A percentile compares a stretch with the other conserved stretches of the same genome.
Evolutionary conservation across 2,888 invertebrate species (phyloP).

Genomic region (Tachina fera): DNA sequence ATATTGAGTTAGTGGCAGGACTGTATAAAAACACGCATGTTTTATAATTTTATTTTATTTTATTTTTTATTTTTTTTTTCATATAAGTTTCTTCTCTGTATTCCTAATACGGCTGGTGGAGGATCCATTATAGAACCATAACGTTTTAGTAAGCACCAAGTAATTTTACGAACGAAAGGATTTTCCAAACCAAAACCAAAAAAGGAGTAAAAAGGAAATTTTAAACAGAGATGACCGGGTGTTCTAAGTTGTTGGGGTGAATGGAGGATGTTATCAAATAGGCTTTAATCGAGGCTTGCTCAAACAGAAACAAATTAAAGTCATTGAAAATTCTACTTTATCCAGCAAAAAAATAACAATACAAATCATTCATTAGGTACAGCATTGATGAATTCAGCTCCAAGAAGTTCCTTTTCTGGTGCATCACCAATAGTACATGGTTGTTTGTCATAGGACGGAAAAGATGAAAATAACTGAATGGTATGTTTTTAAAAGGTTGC

Average conservation of each 20-base stretch:
- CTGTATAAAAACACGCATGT: slow-evolving; percentile 67
- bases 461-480: too few relatives aligned
- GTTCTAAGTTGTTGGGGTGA: too few relatives aligned
- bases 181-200: slow-evolving; percentile 33
- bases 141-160: slow-evolving; percentile 49
- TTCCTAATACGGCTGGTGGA: slow-evolving; percentile 66
- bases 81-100: slow-evolving; percentile 7
- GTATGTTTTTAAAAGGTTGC: too few relatives aligned
- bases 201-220: background rate
- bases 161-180: slow-evolving; percentile 64
- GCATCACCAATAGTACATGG: too few relatives aligned
- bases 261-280: background rate
- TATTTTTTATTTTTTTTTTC: background rate
- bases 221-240: background rate
- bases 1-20: slow-evolving; percentile 67
- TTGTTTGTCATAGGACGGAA: too few relatives aligned
- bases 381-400: too few relatives aligned
- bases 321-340: too few relatives aligned
- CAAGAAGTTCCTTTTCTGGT: too few relatives aligned
- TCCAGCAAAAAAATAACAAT: too few relatives aligned
- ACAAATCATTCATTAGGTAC: too few relatives aligned
- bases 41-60: slow-evolving; percentile 44
- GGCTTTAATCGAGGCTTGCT: background rate
- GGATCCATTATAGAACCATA: slow-evolving; percentile 12
- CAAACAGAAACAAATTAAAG: background rate